phyloP scores from a whole-genome alignment of 1,140 invertebrate genomes.

The Bombus picipes region DNA sequence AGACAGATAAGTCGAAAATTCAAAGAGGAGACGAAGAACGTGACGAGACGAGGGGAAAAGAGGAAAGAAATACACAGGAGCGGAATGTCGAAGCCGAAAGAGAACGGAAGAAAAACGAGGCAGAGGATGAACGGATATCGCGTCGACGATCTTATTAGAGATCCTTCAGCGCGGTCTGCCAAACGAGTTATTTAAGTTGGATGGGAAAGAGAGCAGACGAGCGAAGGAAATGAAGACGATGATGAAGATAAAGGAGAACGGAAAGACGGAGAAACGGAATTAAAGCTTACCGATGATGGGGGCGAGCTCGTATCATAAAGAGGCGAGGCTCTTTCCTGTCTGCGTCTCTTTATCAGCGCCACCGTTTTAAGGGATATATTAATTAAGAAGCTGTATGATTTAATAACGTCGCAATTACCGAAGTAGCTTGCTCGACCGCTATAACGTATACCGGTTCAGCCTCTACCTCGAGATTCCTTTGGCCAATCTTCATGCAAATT shows the following conservation, averaged over 20 bases:
- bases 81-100: constrained; percentile 28
- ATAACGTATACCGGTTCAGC: constrained; percentile 23
- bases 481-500: constrained; percentile 59
- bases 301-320: constrained; percentile 42
- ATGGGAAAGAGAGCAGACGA: constrained; percentile 43
- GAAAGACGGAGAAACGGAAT: constrained; percentile 37
- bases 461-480: constrained; percentile 10
- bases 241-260: constrained; percentile 27
- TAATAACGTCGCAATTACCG: constrained; percentile 66
- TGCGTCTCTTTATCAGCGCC: constrained; percentile 31
- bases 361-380: constrained; percentile 57
- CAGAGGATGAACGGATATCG: constrained; percentile 71
- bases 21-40: not conserved
- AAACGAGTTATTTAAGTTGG: constrained; percentile 77
- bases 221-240: constrained; percentile 25
- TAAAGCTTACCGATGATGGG: constrained; percentile 16
- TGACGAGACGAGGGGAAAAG: not conserved
- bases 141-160: constrained; percentile 77
- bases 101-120: constrained; percentile 41
- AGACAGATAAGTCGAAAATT: not conserved
- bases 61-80: too few species aligned
- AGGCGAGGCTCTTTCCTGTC: constrained; percentile 29
- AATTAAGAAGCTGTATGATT: constrained; percentile 66
- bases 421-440: constrained; percentile 42
- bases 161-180: constrained; percentile 70